These are phyloP conservation scores for Protobothrops mucrosquamatus DNA, from an alignment of 2,113 vertebrate species.

Conservation along the genomic window DNA sequence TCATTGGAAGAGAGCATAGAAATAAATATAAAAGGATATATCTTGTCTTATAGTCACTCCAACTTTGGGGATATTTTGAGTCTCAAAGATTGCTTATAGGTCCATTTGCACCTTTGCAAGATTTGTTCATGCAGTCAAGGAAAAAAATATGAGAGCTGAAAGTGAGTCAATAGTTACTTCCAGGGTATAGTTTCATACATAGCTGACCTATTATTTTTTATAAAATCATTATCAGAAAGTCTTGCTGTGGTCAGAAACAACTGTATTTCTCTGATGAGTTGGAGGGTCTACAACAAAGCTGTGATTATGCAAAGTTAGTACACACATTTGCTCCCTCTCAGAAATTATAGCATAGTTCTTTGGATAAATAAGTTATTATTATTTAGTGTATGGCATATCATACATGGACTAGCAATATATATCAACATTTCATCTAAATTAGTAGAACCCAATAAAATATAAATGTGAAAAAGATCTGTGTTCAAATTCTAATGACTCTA, in stretches of 20 bases:
- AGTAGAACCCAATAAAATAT: no score
- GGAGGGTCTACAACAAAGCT: neutral
- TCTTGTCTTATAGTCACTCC: neutral
- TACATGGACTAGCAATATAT: no score
- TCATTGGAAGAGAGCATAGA: neutral
- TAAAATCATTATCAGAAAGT: neutral
- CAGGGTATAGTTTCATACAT: neutral
- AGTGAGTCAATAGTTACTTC: neutral
- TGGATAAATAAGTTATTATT: neutral
- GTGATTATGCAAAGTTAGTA: neutral
- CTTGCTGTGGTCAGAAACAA: neutral
- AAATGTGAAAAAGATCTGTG: no score
- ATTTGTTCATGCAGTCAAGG: neutral
- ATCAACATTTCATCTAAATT: no score
- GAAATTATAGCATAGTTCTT: neutral
- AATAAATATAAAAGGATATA: neutral
- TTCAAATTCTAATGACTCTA: no score
- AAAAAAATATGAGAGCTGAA: neutral
- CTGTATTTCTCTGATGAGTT: neutral
- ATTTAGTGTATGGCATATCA: no score
- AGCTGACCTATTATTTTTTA: neutral
- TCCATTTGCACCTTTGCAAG: neutral
- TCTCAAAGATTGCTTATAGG: neutral
- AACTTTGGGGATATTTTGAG: neutral
- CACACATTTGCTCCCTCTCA: neutral